Base-by-base conservation (phyloP, 2,113 vertebrate genomes). In the Rhagologus leucostigma region DNA sequence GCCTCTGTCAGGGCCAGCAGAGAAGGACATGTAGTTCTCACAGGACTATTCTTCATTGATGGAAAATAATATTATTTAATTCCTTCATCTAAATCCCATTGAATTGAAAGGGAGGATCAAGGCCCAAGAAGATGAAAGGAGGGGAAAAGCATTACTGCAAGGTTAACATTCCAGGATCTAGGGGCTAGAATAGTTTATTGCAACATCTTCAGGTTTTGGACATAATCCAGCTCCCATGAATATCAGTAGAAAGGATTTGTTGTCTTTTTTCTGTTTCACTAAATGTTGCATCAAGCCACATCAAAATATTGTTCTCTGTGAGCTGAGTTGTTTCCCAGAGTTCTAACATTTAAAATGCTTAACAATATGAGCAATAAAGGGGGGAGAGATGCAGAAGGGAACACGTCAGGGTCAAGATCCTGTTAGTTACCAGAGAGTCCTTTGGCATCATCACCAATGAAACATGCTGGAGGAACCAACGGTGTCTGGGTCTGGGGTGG, bases 1-100 rank as follows among this genome's bases (percentile, higher is more conserved):
- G 89, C 70, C 91, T 56, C 90, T 95, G 84, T 95, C 95, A 90
- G 87, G 96, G 81, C 96, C 37, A 84, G 60, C 77, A 80, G 57
- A 84, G 96, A 97, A 98, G 80, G 89, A 97, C 69, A 67, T 74
- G 65, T 42, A 95, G 97, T 97, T 94, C 95, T 97, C 78, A 69
- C 32, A 75, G 73, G 62, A 46, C 73, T 76, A 52, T 77, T 55
- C 74, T 91, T 95, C 89, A 53, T 55, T 94, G 73, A 87, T 94
- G 73, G 90, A 93, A 96, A 96, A 94, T 42, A 95, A 63, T 92
- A 68, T 93, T 92, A 77, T 91, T 96, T 94, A 87, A 79, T 93
- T 95, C 52, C 49, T 93, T 60, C 41, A 18, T 95, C 56, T 84
- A 75, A 93, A 92, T 87, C 71, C 53, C 47, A 37, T 95, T 92